Base-by-base conservation (phyloP, 2,888 invertebrate genomes). In the Phymatocera aterrima region DNA sequence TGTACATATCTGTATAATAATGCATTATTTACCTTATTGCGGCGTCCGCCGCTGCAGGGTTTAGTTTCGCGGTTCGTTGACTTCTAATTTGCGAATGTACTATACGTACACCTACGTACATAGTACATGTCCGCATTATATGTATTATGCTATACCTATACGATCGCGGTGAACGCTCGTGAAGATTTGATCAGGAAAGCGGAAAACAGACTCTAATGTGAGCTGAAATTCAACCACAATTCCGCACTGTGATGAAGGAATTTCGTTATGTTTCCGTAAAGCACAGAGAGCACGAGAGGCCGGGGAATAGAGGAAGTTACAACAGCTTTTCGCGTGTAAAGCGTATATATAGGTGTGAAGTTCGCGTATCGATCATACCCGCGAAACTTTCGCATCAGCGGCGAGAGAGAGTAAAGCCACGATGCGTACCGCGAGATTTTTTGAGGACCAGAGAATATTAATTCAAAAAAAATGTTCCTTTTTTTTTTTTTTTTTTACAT, bases 51-150 rank as follows among this genome's bases (percentile, higher is more conserved):
- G 54, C 21, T 54, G 15, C 3, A 24, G 65, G 12, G 12, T 12
- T 15, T 2, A 43, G 65, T 43, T 43, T 43, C 65, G 46, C 24
- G 43, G 65, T 68, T 68, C 46, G 65, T 68, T 43, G 65, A 68
- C 43, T 68, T 68, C 65, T 28, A 68, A 68, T 68, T 68, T 68
- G 65, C 65, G 43, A 28, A 68, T 68, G n/a, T n/a, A 40, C 40
- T 40, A 40, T 40, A 57, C 24, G 43, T 43, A 40, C 24, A 37
- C 1, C 10, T 3, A 10, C 21, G 43, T 43, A 34, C 6, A 18
- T n/a, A 15, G 54, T 54, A 54, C 2, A 54, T 0, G 21, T n/a
- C n/a, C n/a, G n/a, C n/a, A n/a, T n/a, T n/a, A n/a, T n/a, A n/a
- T n/a, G n/a, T n/a, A n/a, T n/a, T n/a, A n/a, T n/a, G n/a, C n/a